Evolutionary conservation across 2,888 invertebrate genomes (phyloP).

Genomic region (Corbicula japonica): DNA sequence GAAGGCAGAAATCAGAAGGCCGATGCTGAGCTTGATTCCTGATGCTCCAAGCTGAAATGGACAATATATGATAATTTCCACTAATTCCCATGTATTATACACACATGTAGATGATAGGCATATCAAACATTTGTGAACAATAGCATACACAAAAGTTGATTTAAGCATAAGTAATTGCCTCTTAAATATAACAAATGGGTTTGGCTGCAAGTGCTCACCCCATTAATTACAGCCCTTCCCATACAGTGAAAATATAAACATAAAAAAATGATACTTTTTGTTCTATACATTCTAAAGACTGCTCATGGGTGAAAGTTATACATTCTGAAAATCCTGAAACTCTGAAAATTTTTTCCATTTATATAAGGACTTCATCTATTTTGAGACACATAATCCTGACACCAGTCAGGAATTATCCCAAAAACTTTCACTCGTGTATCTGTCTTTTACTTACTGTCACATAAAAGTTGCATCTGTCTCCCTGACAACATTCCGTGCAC

Average conservation of each 20-base stretch:
- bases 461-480: slow-evolving; percentile 98
- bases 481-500: slow-evolving; percentile 98
- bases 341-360: not conserved
- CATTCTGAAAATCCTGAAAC: not conserved
- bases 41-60: slow-evolving; percentile 67
- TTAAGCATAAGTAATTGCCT: no score
- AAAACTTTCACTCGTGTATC: not conserved
- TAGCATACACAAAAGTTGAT: not conserved
- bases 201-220: no score
- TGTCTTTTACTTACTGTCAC: slow-evolving; percentile 94
- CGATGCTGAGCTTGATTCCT: slow-evolving; percentile 49
- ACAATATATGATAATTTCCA: slow-evolving; percentile 1
- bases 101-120: not conserved
- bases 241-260: no score
- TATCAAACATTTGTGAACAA: not conserved
- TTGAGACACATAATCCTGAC: not conserved
- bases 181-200: no score
- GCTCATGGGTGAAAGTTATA: not conserved
- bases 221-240: no score
- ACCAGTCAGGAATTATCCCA: not conserved
- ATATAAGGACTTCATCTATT: not conserved
- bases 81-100: not conserved
- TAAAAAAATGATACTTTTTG: not conserved
- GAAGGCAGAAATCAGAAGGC: slow-evolving; percentile 39
- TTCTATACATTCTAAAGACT: not conserved